phyloP scores from a whole-genome alignment of 2,797 vertebrate species.

The Siniperca undulata region DNA sequence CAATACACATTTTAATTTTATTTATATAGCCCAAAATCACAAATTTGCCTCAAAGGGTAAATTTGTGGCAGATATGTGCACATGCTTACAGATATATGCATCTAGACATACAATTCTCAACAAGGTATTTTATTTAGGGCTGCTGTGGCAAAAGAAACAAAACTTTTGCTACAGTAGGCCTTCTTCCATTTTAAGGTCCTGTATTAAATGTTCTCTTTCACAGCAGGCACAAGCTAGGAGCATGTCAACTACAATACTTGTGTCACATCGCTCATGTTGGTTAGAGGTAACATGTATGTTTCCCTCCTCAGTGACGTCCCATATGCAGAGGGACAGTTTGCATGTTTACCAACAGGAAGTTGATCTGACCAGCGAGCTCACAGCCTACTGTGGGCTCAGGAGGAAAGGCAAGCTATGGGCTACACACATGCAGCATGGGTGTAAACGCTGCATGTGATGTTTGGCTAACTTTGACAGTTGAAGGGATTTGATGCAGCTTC shows the following conservation, averaged over 20 bases:
- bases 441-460: conserved; percentile 39
- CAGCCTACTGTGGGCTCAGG: conserved; percentile 77
- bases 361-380: conserved; percentile 89
- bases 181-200: neutral
- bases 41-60: neutral
- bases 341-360: conserved; percentile 92
- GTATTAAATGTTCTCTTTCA: neutral
- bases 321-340: conserved; percentile 82
- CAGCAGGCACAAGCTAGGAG: neutral
- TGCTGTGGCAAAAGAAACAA: neutral
- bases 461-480: conserved; percentile 39
- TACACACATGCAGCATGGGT: conserved; percentile 28
- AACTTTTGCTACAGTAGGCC: neutral
- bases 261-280: neutral
- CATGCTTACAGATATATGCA: neutral
- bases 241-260: neutral
- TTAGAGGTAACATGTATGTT: conserved; percentile 54
- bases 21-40: neutral
- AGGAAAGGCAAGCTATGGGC: conserved; percentile 87
- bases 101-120: neutral
- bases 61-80: neutral
- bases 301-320: conserved; percentile 86
- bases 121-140: neutral
- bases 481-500: conserved; percentile 32
- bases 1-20: too few species aligned